A percentile compares a stretch with the other conserved stretches of the same genome.
These are phyloP conservation scores for Holcopasites calliopsidis DNA, from an alignment of 1,140 invertebrate species.

Conservation along the genomic window DNA sequence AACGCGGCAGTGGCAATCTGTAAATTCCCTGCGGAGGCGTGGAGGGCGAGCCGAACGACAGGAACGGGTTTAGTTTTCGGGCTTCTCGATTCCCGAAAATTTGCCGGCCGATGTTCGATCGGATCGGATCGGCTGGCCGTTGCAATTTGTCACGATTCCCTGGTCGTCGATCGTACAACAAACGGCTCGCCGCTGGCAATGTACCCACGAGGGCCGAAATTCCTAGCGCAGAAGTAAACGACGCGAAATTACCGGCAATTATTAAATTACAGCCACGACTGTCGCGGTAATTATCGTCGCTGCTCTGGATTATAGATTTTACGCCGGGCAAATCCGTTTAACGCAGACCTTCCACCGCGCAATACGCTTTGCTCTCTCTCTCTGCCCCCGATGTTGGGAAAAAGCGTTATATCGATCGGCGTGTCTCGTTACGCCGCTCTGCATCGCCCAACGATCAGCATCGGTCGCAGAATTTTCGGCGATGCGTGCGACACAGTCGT, in stretches of 20 bases:
- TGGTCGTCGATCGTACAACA: slow-evolving; percentile 52
- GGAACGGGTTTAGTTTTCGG: background rate
- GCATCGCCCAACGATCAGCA: background rate
- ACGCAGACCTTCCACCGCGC: slow-evolving; percentile 22
- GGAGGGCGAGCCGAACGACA: background rate
- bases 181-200: too few species aligned
- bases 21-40: slow-evolving; percentile 31
- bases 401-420: slow-evolving; percentile 34
- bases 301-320: slow-evolving; percentile 53
- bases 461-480: background rate
- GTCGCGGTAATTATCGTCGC: slow-evolving; percentile 49
- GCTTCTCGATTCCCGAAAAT: slow-evolving; percentile 45
- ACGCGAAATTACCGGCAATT: slow-evolving; percentile 55
- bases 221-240: slow-evolving; percentile 47
- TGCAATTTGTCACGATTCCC: slow-evolving; percentile 57
- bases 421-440: slow-evolving; percentile 11
- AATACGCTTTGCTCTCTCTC: background rate
- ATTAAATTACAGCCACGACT: slow-evolving; percentile 57
- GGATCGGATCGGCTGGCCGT: background rate
- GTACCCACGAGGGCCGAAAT: too few species aligned
- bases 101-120: slow-evolving; percentile 28
- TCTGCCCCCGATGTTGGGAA: background rate
- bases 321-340: slow-evolving; percentile 55
- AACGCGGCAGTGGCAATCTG: slow-evolving; percentile 45
- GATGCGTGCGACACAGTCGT: background rate